phyloP scores from a whole-genome alignment of 2,797 vertebrate genomes.

The Platyrinchus mystaceus region DNA sequence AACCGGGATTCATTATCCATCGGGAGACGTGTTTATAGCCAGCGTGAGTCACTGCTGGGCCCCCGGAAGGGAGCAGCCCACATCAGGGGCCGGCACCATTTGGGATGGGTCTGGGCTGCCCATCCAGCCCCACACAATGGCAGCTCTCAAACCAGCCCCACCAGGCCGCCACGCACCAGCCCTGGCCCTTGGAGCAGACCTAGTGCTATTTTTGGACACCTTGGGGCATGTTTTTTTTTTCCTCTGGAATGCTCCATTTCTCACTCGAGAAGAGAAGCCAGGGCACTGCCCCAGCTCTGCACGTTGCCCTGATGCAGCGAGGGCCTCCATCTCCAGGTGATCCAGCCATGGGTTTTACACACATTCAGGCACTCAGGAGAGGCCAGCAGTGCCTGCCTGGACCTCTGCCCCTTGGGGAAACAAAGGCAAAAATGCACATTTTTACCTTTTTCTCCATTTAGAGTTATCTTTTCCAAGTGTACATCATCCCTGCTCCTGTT shows the following conservation, averaged over 20 bases:
- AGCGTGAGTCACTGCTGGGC: neutral
- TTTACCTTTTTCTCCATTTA: neutral
- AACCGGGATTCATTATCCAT: neutral
- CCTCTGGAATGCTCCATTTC: neutral
- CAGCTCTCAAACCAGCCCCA: neutral
- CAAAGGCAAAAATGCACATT: neutral
- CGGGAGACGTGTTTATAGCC: neutral
- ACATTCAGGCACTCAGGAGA: neutral
- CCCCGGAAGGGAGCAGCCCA: neutral
- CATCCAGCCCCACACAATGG: neutral
- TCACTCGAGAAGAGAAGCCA: neutral
- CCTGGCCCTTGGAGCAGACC: neutral
- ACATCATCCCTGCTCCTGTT: fast-evolving
- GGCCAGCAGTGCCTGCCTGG: neutral
- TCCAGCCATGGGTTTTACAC: neutral
- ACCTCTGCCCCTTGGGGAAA: neutral
- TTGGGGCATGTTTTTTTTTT: fast-evolving
- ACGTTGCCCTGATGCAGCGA: fast-evolving
- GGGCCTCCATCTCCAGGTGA: neutral
- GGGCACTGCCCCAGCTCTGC: fast-evolving
- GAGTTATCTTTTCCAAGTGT: neutral
- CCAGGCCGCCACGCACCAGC: fast-evolving
- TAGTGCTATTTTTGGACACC: neutral
- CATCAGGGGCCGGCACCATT: fast-evolving
- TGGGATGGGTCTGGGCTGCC: fast-evolving